Percentiles rank a stretch among this genome's conserved stretches.
Conservation (phyloP, 2,888 invertebrate genomes). For the Leptopterna dolabrata region DNA sequence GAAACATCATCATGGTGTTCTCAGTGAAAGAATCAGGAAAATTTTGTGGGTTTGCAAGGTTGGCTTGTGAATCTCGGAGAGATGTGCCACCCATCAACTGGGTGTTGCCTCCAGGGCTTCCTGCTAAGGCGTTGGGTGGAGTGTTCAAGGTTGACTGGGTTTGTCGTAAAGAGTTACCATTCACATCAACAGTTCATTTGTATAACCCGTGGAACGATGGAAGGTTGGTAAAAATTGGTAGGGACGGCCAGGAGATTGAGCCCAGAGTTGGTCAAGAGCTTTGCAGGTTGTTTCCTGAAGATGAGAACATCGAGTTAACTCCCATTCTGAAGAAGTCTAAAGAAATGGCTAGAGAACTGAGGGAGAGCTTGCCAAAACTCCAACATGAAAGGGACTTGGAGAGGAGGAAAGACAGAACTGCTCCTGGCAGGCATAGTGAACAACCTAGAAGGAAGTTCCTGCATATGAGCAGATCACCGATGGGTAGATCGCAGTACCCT, state of each 20-base stretch:
- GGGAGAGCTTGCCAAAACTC: slow-evolving; percentile 16
- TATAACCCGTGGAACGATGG: slow-evolving; percentile 99
- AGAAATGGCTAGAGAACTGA: slow-evolving; percentile 43
- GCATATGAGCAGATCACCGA: background rate
- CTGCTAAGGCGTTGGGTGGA: slow-evolving; percentile 92
- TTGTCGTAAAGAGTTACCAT: slow-evolving; percentile 92
- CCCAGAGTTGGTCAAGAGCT: slow-evolving; percentile 94
- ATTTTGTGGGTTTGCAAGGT: slow-evolving; percentile 92
- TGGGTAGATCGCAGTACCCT: background rate
- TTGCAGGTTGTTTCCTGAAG: slow-evolving; percentile 93
- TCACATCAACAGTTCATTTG: slow-evolving; percentile 90
- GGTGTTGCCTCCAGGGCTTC: slow-evolving; percentile 93
- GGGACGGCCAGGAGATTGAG: slow-evolving; percentile 98
- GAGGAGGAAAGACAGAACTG: background rate
- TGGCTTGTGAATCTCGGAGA: slow-evolving; percentile 88
- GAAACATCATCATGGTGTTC: slow-evolving; percentile 94
- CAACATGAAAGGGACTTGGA: slow-evolving; percentile 22
- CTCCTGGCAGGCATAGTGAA: background rate
- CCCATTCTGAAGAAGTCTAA: slow-evolving; percentile 77
- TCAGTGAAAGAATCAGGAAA: slow-evolving; percentile 98
- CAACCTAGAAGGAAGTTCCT: background rate
- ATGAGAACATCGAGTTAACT: slow-evolving; percentile 89
- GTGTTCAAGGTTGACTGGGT: slow-evolving; percentile 98
- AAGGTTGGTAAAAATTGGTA: slow-evolving; percentile 98
- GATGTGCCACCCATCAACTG: slow-evolving; percentile 92